Percentiles rank a stretch among this genome's conserved stretches.
Evolutionary conservation across 2,888 invertebrate species (phyloP).

Genomic region (Trachelus tabidus): DNA sequence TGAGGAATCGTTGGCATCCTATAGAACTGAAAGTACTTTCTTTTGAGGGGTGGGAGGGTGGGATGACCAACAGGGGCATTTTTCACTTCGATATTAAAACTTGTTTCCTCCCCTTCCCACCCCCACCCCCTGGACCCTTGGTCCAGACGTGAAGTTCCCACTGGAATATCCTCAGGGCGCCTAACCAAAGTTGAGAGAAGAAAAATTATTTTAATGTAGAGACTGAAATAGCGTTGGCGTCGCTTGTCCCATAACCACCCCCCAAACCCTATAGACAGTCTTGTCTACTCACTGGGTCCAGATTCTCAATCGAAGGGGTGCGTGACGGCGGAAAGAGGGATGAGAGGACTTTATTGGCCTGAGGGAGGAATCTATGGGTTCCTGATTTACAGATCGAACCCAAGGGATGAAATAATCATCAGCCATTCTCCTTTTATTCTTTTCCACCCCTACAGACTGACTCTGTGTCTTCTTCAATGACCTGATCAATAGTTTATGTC

Average conservation of each 20-base stretch:
- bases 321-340: constrained; percentile 32
- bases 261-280: too few relatives aligned
- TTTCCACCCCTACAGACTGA: constrained; percentile 1
- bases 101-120: background rate
- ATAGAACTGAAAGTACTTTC: too few relatives aligned
- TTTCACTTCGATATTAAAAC: constrained; percentile 2
- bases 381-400: constrained; percentile 35
- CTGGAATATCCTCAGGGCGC: background rate
- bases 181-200: background rate
- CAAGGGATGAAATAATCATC: constrained; percentile 46
- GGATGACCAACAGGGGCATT: background rate
- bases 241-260: background rate
- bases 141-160: background rate
- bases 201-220: constrained; percentile 1
- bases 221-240: background rate
- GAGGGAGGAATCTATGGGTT: constrained; percentile 18
- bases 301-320: constrained; percentile 17
- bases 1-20: too few relatives aligned
- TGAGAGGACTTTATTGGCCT: constrained; percentile 26
- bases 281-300: background rate
- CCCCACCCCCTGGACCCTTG: background rate
- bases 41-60: too few relatives aligned
- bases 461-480: background rate
- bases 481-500: too few relatives aligned
- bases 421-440: constrained; percentile 12